Conservation (phyloP, 2,888 invertebrate genomes). For the Torymus tubicola region DNA sequence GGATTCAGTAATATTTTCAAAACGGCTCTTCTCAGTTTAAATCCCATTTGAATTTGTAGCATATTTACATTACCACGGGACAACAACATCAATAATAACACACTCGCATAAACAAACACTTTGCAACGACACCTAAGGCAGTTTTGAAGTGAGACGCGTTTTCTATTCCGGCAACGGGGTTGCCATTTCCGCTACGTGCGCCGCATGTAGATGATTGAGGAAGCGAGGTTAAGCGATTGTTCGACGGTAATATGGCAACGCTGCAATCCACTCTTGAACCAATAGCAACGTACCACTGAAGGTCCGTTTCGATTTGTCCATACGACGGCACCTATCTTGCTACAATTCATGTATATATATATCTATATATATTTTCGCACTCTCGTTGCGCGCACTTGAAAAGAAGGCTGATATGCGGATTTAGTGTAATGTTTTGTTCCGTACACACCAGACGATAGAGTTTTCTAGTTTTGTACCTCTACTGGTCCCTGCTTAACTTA, state of each 20-base stretch:
- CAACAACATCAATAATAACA: conserved; percentile 20
- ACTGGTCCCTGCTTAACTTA: not conserved
- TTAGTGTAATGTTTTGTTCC: conserved; percentile 50
- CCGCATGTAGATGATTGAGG: not conserved
- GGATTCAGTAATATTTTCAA: conserved; percentile 13
- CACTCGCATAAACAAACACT: conserved; percentile 19
- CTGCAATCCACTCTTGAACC: not conserved
- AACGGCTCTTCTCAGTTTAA: not conserved
- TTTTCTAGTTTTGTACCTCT: conserved; percentile 23
- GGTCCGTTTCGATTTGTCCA: conserved; percentile 25
- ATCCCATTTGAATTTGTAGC: not conserved
- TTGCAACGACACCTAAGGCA: not conserved
- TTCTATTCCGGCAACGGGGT: conserved; percentile 35
- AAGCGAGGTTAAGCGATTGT: not conserved
- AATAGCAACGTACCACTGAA: conserved; percentile 13
- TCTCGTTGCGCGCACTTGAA: conserved; percentile 11
- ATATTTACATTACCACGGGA: conserved; percentile 9
- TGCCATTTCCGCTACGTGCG: conserved; percentile 37
- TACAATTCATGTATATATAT: not conserved
- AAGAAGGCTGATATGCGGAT: conserved; percentile 26
- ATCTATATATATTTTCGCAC: not conserved
- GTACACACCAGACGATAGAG: conserved; percentile 5
- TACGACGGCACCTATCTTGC: not conserved
- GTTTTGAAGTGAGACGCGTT: conserved; percentile 49
- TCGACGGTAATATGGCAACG: not conserved